A percentile compares a stretch with the other conserved stretches of the same genome.
Evolutionary conservation across 2,797 vertebrate species (phyloP).

Genomic region (Gorsachius magnificus): DNA sequence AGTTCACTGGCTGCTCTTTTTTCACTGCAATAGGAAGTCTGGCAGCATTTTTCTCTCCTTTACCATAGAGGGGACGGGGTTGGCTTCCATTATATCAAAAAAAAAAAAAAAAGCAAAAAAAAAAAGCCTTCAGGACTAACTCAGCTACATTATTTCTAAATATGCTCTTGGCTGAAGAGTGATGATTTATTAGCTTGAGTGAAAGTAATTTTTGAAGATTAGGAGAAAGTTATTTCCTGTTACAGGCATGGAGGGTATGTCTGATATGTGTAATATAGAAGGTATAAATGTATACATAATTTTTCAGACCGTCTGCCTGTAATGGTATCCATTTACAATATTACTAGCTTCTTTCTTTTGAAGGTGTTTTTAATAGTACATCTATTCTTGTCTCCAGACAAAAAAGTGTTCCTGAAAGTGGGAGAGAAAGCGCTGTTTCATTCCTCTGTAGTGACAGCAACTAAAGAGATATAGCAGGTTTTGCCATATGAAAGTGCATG

Average conservation of each 20-base stretch:
- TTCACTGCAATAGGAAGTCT: not conserved
- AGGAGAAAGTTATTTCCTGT: not conserved
- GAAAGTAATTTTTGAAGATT: not conserved
- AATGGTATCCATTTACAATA: not conserved
- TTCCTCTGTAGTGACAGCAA: not conserved
- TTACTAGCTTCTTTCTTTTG: not conserved
- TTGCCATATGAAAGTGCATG: not conserved
- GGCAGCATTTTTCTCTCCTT: not conserved
- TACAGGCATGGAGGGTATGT: not conserved
- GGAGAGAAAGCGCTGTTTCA: not conserved
- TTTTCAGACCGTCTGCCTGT: not conserved
- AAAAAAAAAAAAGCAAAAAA: not conserved
- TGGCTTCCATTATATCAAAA: not conserved
- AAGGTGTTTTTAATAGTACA: not conserved
- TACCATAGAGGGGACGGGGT: not conserved
- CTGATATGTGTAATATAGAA: not conserved
- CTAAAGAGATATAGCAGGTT: not conserved
- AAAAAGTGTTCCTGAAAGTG: not conserved
- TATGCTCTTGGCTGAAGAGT: not conserved
- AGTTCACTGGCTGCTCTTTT: not conserved
- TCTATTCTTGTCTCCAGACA: not conserved
- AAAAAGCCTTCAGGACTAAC: not conserved
- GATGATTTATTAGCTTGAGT: not conserved
- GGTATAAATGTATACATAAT: not conserved
- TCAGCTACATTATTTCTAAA: not conserved